Conservation (phyloP, 2,113 vertebrate genomes). For the mouse (Mus musculus) region DNA sequence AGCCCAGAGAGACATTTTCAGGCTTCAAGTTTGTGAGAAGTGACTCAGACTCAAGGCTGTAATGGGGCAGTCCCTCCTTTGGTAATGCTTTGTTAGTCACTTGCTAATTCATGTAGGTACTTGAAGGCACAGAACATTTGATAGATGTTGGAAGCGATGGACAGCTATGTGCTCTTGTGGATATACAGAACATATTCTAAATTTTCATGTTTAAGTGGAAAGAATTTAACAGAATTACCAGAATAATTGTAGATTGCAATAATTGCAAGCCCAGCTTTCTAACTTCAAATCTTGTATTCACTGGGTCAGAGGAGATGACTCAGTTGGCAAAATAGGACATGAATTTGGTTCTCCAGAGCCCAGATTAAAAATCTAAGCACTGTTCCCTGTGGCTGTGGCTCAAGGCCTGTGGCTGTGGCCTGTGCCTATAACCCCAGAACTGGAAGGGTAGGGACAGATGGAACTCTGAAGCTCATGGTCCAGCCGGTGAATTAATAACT, state of each 20-base stretch:
- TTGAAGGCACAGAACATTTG: constrained; percentile 17
- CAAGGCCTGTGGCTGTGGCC: too few species aligned
- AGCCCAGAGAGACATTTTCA: constrained; percentile 38
- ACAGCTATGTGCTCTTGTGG: not conserved
- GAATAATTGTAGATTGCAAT: not conserved
- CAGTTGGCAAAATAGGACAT: not conserved
- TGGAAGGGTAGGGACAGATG: not conserved
- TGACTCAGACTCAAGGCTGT: constrained; percentile 39
- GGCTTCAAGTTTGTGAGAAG: constrained; percentile 57
- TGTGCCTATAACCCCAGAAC: not conserved
- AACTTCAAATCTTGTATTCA: constrained; percentile 24
- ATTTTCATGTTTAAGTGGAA: not conserved
- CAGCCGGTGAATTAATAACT: not conserved
- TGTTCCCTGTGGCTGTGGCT: not conserved
- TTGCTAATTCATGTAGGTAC: constrained; percentile 22
- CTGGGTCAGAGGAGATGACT: not conserved
- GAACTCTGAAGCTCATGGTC: not conserved
- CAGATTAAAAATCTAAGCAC: too few species aligned
- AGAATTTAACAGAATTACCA: constrained; percentile 30
- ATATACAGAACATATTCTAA: constrained; percentile 2
- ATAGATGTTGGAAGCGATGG: not conserved
- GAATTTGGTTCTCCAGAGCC: not conserved
- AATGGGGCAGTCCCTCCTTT: not conserved
- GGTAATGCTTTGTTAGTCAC: constrained; percentile 21
- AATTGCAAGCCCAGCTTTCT: not conserved